Evolutionary conservation across 2,113 vertebrate species (phyloP).

Genomic region (Larimichthys crocea): DNA sequence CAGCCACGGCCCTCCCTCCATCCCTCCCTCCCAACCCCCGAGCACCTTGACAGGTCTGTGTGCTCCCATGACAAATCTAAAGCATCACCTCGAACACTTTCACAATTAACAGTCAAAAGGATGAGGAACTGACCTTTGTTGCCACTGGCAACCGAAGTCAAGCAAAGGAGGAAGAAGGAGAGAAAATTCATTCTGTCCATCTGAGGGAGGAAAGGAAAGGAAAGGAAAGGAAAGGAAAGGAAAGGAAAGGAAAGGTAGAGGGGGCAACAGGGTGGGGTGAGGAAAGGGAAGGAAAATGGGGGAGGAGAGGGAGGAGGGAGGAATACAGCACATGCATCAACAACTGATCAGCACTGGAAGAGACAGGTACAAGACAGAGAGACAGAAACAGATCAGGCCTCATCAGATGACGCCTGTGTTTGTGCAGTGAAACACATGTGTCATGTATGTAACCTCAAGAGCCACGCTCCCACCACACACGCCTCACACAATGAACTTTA

Average conservation of each 20-base stretch:
- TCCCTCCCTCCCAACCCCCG: background rate
- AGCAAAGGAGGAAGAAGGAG: constrained; percentile 87
- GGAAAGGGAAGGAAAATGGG: constrained; percentile 22
- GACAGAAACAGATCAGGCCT: constrained; percentile 31
- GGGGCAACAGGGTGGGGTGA: too few relatives aligned
- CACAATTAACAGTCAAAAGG: constrained; percentile 74
- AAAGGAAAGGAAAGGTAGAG: background rate
- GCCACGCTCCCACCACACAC: background rate
- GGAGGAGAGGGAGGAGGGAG: constrained; percentile 12
- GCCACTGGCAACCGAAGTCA: constrained; percentile 86
- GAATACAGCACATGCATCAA: constrained; percentile 83
- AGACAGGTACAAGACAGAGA: constrained; percentile 65
- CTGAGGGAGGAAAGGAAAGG: constrained; percentile 82
- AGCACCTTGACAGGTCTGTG: constrained; percentile 27
- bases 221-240: constrained; percentile 16
- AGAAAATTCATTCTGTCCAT: constrained; percentile 87
- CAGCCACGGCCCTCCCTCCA: background rate
- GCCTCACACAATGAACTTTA: background rate
- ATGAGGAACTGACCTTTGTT: constrained; percentile 88
- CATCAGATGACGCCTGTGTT: constrained; percentile 34
- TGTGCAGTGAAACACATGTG: constrained; percentile 28
- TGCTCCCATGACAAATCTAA: constrained; percentile 40
- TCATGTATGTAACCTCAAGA: constrained; percentile 28
- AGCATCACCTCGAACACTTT: constrained; percentile 52
- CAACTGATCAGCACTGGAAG: constrained; percentile 69